Base-by-base conservation (phyloP, 2,797 vertebrate species). In the Peromyscus aztecus region DNA sequence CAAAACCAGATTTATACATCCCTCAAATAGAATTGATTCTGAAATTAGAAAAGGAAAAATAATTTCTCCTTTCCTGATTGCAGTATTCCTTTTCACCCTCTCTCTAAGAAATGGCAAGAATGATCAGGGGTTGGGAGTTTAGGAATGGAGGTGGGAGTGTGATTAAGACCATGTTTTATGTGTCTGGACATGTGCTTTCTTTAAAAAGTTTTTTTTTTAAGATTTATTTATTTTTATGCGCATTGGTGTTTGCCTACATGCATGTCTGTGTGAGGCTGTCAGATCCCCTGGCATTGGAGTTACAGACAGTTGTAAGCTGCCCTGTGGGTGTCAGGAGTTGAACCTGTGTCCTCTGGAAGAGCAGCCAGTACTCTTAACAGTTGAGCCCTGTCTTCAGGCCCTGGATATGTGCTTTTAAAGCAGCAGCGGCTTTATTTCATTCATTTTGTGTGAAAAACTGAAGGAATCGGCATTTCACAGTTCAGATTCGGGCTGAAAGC, bases 381-480 rank as follows among this genome's bases (percentile, higher is more conserved):
- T 21, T 40, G 21, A 43, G 71, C 71, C 37, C 11, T 40, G 37
- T 75, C 71, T 43, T 37, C 37, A 75, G 71, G 37, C 11, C 10
- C 69, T 80, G 29, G 84, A 77, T n/a, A 40, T 52, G 31, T 2
- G 31, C 61, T 82, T 49, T 31, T 37, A 21, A 91, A 91, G 89
- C 16, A 96, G 71, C 52, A 67, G 46, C 59, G 16, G 8, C 65
- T 57, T 86, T 89, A 83, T 83, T 95, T 95, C 67, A 87, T 94
- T 77, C 37, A 86, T 49, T 95, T 89, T 92, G 31, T 78, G 71
- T 55, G 75, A 27, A 93, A 69, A 92, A 93, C 19, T 11, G 63
- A 93, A 87, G 86, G 37, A 90, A 91, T 69, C 57, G 43, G 17
- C 85, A 49, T 78, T 97, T 94, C 94, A 71, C 81, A 89, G 46